Evolutionary conservation across 2,888 invertebrate species (phyloP).

Genomic region (Linnaemya vulpina): DNA sequence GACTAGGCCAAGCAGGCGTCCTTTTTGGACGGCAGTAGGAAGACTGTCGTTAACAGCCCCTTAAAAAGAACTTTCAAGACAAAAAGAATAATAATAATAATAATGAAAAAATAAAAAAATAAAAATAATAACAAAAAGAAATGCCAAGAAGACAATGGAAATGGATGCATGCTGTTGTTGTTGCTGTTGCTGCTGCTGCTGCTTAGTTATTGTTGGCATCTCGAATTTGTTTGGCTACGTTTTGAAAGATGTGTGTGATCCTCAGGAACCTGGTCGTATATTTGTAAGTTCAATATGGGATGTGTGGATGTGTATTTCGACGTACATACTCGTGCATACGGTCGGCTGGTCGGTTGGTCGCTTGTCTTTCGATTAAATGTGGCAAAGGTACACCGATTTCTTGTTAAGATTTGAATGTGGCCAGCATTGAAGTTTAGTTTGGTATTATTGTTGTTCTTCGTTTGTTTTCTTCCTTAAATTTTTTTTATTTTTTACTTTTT

Average conservation of each 20-base stretch:
- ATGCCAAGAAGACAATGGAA: constrained; percentile 67
- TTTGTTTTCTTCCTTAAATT: constrained; percentile 57
- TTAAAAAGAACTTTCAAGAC: constrained; percentile 53
- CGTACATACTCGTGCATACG: background rate
- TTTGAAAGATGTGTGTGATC: constrained; percentile 66
- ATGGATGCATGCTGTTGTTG: constrained; percentile 43
- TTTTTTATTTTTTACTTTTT: constrained; percentile 23
- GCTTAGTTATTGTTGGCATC: constrained; percentile 58
- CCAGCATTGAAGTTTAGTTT: constrained; percentile 67
- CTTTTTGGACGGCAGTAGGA: constrained; percentile 66
- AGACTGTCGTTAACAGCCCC: constrained; percentile 69
- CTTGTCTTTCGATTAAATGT: constrained; percentile 73
- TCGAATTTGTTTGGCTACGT: constrained; percentile 66
- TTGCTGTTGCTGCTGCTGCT: constrained; percentile 51
- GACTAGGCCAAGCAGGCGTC: constrained; percentile 40
- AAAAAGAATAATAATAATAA: constrained; percentile 47
- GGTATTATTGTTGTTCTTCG: constrained; percentile 60
- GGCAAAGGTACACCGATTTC: constrained; percentile 78
- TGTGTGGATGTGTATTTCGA: constrained; percentile 21
- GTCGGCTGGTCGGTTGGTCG: constrained; percentile 32
- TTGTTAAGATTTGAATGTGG: constrained; percentile 82
- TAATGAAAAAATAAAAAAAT: constrained; percentile 37
- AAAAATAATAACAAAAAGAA: constrained; percentile 46
- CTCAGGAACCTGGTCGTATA: constrained; percentile 30
- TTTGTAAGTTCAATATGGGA: constrained; percentile 38